Conservation (phyloP, 1,140 invertebrate species). For the Philotrypesis tridentata region DNA sequence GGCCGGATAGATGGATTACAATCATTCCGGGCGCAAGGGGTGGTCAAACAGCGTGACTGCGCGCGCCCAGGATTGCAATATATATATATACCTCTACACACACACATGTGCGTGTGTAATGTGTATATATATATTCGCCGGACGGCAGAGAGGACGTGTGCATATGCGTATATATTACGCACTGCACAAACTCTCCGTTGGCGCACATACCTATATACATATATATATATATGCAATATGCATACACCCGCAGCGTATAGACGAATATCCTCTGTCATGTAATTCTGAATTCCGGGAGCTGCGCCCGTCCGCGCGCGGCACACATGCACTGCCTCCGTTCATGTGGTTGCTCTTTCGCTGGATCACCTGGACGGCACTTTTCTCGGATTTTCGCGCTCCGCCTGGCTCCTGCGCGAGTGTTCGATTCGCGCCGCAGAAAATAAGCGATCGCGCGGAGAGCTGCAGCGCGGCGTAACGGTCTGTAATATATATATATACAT, state of each 20-base stretch:
- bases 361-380: not conserved
- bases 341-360: not conserved
- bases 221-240: no score
- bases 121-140: no score
- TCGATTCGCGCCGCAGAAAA: no score
- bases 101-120: no score
- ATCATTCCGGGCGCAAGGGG: slow-evolving; percentile 64
- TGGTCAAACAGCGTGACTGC: slow-evolving; percentile 73
- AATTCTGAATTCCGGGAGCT: slow-evolving; percentile 20
- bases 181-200: not conserved
- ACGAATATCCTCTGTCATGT: not conserved
- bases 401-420: no score
- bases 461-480: no score
- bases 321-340: no score
- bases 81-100: no score
- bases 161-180: not conserved
- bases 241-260: no score
- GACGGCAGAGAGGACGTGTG: not conserved
- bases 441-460: no score
- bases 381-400: not conserved
- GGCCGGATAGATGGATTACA: slow-evolving; percentile 74
- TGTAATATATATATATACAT: no score
- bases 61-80: slow-evolving; percentile 48
- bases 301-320: not conserved
- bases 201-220: not conserved